These are phyloP conservation scores for Leuciscus idus DNA, from an alignment of 2,113 vertebrate genomes.

Conservation along the genomic window DNA sequence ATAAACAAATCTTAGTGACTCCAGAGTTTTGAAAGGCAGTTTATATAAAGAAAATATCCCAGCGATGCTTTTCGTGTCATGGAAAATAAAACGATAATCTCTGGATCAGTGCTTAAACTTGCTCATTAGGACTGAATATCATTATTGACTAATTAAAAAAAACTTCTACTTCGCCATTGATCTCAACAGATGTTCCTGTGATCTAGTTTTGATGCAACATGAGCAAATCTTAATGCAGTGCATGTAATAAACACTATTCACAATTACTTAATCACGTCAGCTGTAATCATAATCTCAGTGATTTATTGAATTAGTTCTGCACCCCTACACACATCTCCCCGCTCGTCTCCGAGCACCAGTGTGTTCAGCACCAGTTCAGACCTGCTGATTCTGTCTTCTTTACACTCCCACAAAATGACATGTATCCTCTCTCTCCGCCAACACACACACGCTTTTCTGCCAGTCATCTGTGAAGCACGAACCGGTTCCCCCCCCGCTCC, in stretches of 20 bases:
- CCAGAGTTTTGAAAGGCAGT: not conserved
- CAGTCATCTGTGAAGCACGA: slow-evolving; percentile 1
- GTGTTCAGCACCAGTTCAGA: slow-evolving; percentile 50
- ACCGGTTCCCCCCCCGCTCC: slow-evolving; percentile 35
- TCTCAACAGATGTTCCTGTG: not conserved
- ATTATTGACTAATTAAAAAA: not conserved
- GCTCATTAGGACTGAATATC: not conserved
- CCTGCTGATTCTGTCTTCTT: slow-evolving; percentile 51
- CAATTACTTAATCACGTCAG: not conserved
- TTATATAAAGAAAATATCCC: not conserved
- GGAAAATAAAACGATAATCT: not conserved
- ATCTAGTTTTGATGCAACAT: not conserved
- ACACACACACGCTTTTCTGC: not conserved
- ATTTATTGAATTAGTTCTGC: not conserved
- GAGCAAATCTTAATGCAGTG: not conserved
- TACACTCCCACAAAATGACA: slow-evolving; percentile 37
- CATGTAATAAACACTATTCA: not conserved
- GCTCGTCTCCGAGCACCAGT: not conserved
- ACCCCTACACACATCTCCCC: not conserved
- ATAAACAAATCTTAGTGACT: not conserved
- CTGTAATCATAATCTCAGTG: not conserved
- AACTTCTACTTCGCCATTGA: not conserved
- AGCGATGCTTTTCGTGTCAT: not conserved
- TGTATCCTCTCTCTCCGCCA: slow-evolving; percentile 19
- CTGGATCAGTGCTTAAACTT: not conserved